Base-by-base conservation (phyloP, 2,797 vertebrate genomes). In the Microhierax caerulescens region DNA sequence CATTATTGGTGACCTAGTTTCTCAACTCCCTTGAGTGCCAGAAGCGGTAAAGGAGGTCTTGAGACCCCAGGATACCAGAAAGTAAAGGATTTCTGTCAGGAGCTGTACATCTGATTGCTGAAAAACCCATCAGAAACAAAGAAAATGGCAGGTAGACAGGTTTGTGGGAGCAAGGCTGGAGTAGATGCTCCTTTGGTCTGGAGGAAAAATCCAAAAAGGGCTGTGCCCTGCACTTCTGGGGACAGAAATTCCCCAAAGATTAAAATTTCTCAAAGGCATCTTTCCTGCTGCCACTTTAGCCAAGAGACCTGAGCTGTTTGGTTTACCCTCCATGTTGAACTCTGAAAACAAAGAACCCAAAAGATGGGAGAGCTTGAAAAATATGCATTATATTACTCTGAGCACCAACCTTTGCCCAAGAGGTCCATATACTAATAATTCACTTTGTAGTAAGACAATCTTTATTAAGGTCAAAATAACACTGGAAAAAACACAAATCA, bases 381-480 rank as follows among this genome's bases (percentile, higher is more conserved):
- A 75, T 12, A 43, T 82, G 20, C 10, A 3, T 75, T 36, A 32
- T 77, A 70, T 61, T 91, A 65, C 48, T 77, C 73, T 83, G 37
- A 74, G 34, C n/a, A 82, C 13, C 30, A 24, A 54, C 61, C 7
- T 70, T 86, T 54, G 16, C 65, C 43, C 53, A 84, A 91, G 47
- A 68, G 39, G 45, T 88, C 39, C 11, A 21, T 39, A 45, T 20
- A 25, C 10, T 76, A 94, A 84, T 85, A 95, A 96, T 80, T 95
- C 57, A 94, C 11, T 90, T 65, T 73, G n/a, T 76, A 82, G 67
- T 70, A 83, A 68, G 77, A 95, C 92, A 93, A 69, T 83, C n/a
- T 88, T 94, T 95, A 93, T 93, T 97, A 96, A 95, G 85, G 93
- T 92, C 88, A 96, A 94, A 92, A 90, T 85, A 96, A 87, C 10